Evolutionary conservation across 2,113 vertebrate genomes (phyloP).

Genomic region (Syngnathus typhle): DNA sequence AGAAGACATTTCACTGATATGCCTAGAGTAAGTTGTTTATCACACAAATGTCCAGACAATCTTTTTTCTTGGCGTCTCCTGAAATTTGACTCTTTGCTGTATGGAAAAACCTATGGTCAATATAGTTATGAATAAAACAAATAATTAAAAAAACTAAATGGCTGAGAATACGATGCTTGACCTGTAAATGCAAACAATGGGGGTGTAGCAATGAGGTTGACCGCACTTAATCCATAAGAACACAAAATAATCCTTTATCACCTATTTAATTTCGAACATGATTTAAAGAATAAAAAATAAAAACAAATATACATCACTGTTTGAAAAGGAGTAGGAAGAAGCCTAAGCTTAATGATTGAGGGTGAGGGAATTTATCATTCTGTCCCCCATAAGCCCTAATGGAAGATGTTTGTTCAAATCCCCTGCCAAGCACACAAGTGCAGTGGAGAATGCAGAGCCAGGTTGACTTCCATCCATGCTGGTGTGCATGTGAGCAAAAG

Average conservation of each 20-base stretch:
- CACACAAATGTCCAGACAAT: too few relatives aligned
- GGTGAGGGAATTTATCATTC: conserved; percentile 42
- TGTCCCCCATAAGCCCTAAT: conserved; percentile 35
- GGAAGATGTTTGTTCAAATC: conserved; percentile 54
- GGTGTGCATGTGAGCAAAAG: conserved; percentile 47
- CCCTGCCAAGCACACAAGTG: conserved; percentile 37
- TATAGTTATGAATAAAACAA: neutral
- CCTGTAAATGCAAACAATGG: conserved; percentile 9
- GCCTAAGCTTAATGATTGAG: conserved; percentile 17
- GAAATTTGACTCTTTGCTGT: neutral
- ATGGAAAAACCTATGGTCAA: neutral
- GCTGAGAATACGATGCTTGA: conserved; percentile 19
- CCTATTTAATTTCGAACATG: conserved; percentile 11
- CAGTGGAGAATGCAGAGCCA: conserved; percentile 41
- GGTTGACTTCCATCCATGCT: conserved; percentile 39
- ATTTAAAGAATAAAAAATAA: too few relatives aligned
- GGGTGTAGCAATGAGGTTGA: conserved; percentile 4
- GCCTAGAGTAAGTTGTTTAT: too few relatives aligned
- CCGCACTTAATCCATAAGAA: conserved; percentile 37
- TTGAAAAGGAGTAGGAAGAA: too few relatives aligned
- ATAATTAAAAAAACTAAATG: neutral
- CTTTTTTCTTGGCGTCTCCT: too few relatives aligned
- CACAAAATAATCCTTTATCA: conserved; percentile 28
- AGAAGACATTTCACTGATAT: neutral
- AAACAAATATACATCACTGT: too few relatives aligned